Evolutionary conservation across 2,113 vertebrate species (phyloP), one percentile per base, ranked within the genome.

Genomic region (Climacteris rufus): DNA sequence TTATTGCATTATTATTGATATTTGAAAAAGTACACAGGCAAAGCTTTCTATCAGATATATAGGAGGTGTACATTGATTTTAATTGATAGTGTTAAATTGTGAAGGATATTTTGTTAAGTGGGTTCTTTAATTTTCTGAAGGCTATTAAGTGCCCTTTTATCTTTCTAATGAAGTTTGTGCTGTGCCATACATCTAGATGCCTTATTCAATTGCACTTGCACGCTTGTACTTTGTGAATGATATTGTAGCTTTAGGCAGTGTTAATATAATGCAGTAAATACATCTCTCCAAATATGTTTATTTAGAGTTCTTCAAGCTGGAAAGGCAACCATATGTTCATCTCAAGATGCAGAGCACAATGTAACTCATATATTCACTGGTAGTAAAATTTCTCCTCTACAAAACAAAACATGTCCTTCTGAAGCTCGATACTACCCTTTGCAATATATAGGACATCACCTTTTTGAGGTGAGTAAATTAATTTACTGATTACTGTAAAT

Each of bases 281-380:
- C 7, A 7, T 93, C 24, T 96, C 84, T 93, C 52, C 23, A 60
- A 87, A 93, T 96, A 56, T 92, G 66, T 97, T 97, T 94, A 57
- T 96, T 89, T 96, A 99, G 99, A 97, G 97, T 99, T 94, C 97
- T 99, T 56, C 97, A 98, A 89, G 99, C 99, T 97, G 99, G 99
- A 83, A 98, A 97, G 49, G 99, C 99, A 85, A 97, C 96, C 70
- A 86, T 99, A 49, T 98, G 97, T 97, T 93, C 96, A 91, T 81
- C 88, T 87, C 94, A 97, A 92, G 95, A 94, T 65, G 90, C 94
- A 42, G 79, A 96, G 86, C 68, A 35, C n/a, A 59, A 64, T 74
- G 49, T 99, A 95, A 99, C 99, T 89, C 99, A 99, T 83, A 95
- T 99, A 74, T 98, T 99, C 94, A 92, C 97, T 31, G 95, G 91